Conservation (phyloP, 2,113 vertebrate genomes). For the Morone saxatilis region DNA sequence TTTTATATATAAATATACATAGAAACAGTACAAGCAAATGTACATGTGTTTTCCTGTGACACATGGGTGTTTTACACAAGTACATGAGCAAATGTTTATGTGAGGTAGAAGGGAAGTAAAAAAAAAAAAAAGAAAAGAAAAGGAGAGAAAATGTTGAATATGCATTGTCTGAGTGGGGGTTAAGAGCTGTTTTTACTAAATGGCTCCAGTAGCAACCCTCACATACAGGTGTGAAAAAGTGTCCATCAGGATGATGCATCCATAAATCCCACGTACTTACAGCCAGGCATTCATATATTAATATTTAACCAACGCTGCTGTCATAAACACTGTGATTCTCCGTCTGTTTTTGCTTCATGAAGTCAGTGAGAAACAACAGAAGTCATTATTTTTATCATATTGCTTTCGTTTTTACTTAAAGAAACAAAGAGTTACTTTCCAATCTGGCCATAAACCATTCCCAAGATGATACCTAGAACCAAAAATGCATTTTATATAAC, state of each 20-base stretch:
- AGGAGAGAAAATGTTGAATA: conserved; percentile 23
- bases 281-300: conserved; percentile 33
- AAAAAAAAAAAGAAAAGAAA: not conserved
- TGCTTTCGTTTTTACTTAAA: not conserved
- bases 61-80: not conserved
- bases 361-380: not conserved
- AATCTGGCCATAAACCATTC: no score
- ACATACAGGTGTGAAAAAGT: conserved; percentile 40
- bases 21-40: not conserved
- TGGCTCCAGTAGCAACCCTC: conserved; percentile 36
- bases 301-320: conserved; percentile 57
- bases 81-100: not conserved
- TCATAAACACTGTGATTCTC: conserved; percentile 42
- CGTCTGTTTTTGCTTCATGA: conserved; percentile 8
- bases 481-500: not conserved
- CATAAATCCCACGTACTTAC: conserved; percentile 33
- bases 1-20: not conserved
- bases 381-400: not conserved
- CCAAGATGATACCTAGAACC: no score
- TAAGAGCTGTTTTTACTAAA: conserved; percentile 19
- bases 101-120: not conserved
- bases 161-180: conserved; percentile 16
- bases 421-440: not conserved
- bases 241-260: conserved; percentile 33
- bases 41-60: conserved; percentile 12